Base-by-base conservation (phyloP, 2,888 invertebrate species). In the Drosophila sordidapex region DNA sequence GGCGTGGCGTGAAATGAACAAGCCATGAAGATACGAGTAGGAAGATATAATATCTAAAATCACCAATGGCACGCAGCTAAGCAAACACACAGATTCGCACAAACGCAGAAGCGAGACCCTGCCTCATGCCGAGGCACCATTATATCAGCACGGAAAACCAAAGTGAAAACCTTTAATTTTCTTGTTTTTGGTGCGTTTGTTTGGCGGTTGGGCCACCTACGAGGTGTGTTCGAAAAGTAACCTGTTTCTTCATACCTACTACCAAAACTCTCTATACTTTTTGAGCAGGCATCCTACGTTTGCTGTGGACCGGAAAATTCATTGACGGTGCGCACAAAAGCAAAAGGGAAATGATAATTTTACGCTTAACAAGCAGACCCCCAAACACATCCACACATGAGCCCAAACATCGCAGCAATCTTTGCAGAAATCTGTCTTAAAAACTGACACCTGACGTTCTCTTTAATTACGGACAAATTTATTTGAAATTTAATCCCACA, bases 261-360 rank as follows among this genome's bases (percentile, higher is more conserved):
- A 15, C 15, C 2, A 8, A 46, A 46, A 31, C 7, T 25, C 10
- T 18, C 1, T 6, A 11, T n/a, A 11, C 29, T n/a, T 7, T 51
- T 54, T 6, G 31, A 6, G 43, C 31, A 18, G 15, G 8, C n/a
- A n/a, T 29, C 51, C 18, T 29, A 29, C 13, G 25, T 36, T 49
- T 46, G 56, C 51, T 53, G 49, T 65, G 71, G 66, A 70, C 60
- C 74, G 75, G 76, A 75, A 81, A 81, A 81, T 72, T 70, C 85
- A 82, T 76, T 86, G 82, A 78, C 78, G 70, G 74, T 56, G 76
- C 71, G 71, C 82, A 87, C 83, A 87, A 87, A 87, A 69, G 76
- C 82, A 59, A 70, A 66, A 69, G 70, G 86, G 78, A 88, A 86
- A 88, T 86, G 67, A 86, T 83, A 82, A 86, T 83, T 88, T 88